phyloP scores from a whole-genome alignment of 2,888 invertebrate genomes.

The Acanthococcus lagerstroemiae region DNA sequence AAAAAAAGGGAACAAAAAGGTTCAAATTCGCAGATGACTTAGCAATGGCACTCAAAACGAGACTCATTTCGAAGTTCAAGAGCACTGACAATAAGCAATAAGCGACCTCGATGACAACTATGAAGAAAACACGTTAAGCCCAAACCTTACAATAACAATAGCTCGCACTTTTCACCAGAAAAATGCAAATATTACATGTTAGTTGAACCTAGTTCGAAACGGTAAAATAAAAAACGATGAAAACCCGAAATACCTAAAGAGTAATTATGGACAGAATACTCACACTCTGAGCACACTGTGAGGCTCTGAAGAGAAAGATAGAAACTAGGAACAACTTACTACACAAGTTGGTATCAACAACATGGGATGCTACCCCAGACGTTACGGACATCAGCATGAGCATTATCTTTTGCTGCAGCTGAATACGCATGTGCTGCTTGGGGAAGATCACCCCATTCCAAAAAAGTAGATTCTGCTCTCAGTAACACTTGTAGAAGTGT shows the following conservation, averaged over 20 bases:
- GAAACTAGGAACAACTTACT: constrained; percentile 33
- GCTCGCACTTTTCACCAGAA: too few species aligned
- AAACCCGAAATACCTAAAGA: constrained; percentile 33
- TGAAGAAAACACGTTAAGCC: too few species aligned
- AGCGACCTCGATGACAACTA: too few species aligned
- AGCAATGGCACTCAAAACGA: too few species aligned
- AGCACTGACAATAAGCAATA: too few species aligned
- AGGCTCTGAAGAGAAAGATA: constrained; percentile 28
- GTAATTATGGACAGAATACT: constrained; percentile 34
- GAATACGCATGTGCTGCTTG: constrained; percentile 32
- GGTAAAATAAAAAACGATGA: background rate
- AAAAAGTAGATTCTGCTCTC: constrained; percentile 25
- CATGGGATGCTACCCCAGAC: too few species aligned
- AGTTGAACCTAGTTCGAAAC: too few species aligned
- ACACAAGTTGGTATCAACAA: constrained; percentile 30
- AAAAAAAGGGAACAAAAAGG: too few species aligned
- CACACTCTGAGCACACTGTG: constrained; percentile 33
- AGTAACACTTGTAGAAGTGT: constrained; percentile 25
- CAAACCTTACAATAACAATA: too few species aligned
- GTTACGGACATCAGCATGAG: constrained; percentile 32
- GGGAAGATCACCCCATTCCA: constrained; percentile 29
- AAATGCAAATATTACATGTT: too few species aligned
- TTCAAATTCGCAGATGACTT: too few species aligned
- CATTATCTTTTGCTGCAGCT: constrained; percentile 32
- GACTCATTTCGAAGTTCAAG: too few species aligned